Evolutionary conservation across 2,113 vertebrate species (phyloP).

Genomic region (Scomber japonicus): DNA sequence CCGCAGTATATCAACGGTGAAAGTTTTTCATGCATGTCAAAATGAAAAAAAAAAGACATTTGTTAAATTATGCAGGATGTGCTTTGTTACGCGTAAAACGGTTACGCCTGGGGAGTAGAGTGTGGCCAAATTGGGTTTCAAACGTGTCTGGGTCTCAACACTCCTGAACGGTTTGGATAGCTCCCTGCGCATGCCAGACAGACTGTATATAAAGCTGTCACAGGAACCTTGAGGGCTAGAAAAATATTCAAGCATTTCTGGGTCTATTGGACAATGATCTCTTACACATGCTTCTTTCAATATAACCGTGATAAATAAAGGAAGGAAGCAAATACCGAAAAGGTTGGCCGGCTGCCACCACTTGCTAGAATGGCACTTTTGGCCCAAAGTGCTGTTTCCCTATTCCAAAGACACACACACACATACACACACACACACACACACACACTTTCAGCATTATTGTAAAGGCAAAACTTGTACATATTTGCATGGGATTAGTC

Average conservation of each 20-base stretch:
- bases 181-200: constrained; percentile 75
- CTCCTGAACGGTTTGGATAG: constrained; percentile 76
- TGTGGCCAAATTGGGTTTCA: constrained; percentile 62
- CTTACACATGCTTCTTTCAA: constrained; percentile 77
- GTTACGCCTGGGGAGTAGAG: constrained; percentile 23
- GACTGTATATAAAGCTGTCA: constrained; percentile 83
- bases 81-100: constrained; percentile 58
- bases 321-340: constrained; percentile 77
- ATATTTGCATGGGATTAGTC: constrained; percentile 63
- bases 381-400: constrained; percentile 35
- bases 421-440: constrained; percentile 8
- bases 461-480: constrained; percentile 49
- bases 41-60: constrained; percentile 29
- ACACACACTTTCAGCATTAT: constrained; percentile 27
- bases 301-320: constrained; percentile 81
- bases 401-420: constrained; percentile 5
- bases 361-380: constrained; percentile 75
- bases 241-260: constrained; percentile 77
- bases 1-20: constrained; percentile 15
- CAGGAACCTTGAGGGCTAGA: constrained; percentile 73
- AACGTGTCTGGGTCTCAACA: constrained; percentile 72
- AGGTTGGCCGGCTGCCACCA: constrained; percentile 66
- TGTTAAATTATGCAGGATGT: constrained; percentile 45
- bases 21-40: constrained; percentile 25
- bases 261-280: constrained; percentile 75